Evolutionary conservation across 2,797 vertebrate species (phyloP).

Genomic region (Cryptoblepharus egeriae): DNA sequence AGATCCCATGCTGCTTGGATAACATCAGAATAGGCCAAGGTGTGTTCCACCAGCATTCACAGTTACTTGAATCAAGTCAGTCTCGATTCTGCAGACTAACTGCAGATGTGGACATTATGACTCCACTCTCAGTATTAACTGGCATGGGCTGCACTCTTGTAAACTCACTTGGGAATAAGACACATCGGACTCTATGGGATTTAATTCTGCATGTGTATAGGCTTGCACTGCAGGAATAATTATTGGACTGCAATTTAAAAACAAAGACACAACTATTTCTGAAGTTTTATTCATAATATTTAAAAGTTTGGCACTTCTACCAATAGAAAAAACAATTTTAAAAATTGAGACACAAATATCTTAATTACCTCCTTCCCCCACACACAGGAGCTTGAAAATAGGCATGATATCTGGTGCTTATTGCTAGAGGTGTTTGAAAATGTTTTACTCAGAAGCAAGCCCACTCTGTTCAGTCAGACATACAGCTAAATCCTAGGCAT

Average conservation of each 20-base stretch:
- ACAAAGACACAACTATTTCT: neutral
- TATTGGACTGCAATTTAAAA: neutral
- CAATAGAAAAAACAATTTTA: conserved; percentile 26
- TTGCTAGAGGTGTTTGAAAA: no score
- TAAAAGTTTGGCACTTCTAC: conserved; percentile 42
- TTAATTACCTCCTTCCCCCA: no score
- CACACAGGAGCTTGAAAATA: neutral
- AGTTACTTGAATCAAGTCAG: neutral
- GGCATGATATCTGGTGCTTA: neutral
- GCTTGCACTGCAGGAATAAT: neutral
- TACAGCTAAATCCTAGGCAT: no score
- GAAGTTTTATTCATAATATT: conserved; percentile 50
- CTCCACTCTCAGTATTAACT: neutral
- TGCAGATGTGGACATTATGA: neutral
- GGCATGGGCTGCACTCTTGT: no score
- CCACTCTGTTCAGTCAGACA: no score
- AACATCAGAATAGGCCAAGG: no score
- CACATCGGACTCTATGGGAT: no score
- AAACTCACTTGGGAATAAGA: no score
- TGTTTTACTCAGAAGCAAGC: no score
- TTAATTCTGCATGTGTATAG: no score
- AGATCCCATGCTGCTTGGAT: no score
- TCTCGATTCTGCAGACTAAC: neutral
- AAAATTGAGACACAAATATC: no score
- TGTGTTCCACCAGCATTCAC: neutral